phyloP scores from a whole-genome alignment of 2,797 vertebrate genomes.

The Bradypus variegatus region DNA sequence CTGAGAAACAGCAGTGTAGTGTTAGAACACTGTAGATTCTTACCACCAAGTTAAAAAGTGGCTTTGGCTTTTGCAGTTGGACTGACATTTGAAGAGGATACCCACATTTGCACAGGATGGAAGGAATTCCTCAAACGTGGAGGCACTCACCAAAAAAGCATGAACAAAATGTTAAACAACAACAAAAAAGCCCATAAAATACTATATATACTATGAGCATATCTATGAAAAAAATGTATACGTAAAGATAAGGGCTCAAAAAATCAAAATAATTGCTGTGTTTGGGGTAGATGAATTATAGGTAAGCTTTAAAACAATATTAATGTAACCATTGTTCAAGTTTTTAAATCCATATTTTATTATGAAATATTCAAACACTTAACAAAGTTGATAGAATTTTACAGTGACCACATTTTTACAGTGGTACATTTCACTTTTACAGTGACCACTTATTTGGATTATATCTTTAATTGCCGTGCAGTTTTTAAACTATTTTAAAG shows the following conservation, averaged over 20 bases:
- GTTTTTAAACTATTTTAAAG: background rate
- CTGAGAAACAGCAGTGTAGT: background rate
- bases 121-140: constrained; percentile 14
- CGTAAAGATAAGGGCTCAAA: background rate
- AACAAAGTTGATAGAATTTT: background rate
- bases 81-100: background rate
- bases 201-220: background rate
- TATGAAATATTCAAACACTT: background rate
- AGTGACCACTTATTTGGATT: background rate
- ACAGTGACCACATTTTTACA: background rate
- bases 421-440: no score
- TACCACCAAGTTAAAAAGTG: background rate
- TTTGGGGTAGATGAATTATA: background rate
- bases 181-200: background rate
- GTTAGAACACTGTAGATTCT: background rate
- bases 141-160: background rate
- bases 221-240: background rate
- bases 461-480: background rate
- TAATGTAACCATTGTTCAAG: background rate
- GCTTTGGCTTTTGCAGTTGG: background rate
- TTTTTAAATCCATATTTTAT: background rate
- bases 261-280: background rate
- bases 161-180: background rate
- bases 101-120: background rate
- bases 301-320: background rate